phyloP scores from a whole-genome alignment of 2,797 vertebrate genomes.

The Eidolon dupreanum region DNA sequence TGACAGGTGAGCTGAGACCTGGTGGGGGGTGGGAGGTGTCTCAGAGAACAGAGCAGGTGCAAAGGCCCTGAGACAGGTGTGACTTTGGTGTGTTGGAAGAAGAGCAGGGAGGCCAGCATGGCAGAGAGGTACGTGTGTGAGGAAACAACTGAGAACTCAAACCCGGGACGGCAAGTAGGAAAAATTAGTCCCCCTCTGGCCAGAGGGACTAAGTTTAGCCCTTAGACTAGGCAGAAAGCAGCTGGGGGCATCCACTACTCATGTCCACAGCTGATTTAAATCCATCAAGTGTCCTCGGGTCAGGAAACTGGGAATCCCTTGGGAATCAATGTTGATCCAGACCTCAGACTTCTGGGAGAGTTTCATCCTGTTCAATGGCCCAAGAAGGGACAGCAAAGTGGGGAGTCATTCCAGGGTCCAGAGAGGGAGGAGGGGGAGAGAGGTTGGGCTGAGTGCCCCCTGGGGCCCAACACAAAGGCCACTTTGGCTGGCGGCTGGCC shows the following conservation, averaged over 20 bases:
- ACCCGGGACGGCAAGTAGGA: background rate
- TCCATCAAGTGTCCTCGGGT: background rate
- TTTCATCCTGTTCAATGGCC: background rate
- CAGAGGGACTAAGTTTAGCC: background rate
- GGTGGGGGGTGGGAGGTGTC: no score
- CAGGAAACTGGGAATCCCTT: background rate
- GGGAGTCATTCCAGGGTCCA: background rate
- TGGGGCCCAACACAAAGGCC: conserved; percentile 43
- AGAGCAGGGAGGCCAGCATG: background rate
- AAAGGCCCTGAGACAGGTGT: background rate
- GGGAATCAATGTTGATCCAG: background rate
- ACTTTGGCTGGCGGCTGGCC: background rate
- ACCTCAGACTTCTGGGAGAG: background rate
- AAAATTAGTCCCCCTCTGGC: background rate
- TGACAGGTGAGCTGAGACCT: background rate
- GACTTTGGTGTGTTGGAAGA: background rate
- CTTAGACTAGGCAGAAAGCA: background rate
- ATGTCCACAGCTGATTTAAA: background rate
- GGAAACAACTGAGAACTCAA: background rate
- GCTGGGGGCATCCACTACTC: background rate
- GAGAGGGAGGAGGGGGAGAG: background rate
- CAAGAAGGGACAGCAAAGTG: background rate
- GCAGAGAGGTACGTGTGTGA: background rate
- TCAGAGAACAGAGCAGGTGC: background rate
- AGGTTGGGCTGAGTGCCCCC: background rate